Evolutionary conservation across 2,888 invertebrate genomes (phyloP).

Genomic region (Brenthis hecate): DNA sequence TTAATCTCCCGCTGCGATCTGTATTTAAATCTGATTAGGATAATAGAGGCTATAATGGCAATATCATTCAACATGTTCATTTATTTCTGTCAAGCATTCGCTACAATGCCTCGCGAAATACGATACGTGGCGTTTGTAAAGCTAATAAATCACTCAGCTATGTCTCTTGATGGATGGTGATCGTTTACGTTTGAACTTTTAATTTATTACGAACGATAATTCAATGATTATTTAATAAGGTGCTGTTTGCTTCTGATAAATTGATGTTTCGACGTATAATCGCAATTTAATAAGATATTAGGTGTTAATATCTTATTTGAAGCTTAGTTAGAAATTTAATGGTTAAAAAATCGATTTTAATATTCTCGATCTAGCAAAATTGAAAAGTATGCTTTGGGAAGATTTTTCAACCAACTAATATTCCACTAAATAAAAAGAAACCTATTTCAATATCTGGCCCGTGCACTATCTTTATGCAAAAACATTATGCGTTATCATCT

Average conservation of each 20-base stretch:
- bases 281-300: too few species aligned
- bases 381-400: too few species aligned
- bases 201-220: conserved; percentile 6
- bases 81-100: conserved; percentile 30
- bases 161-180: conserved; percentile 12
- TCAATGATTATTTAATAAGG: conserved; percentile 20
- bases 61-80: conserved; percentile 33
- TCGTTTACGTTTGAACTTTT: conserved; percentile 21
- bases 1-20: conserved; percentile 23
- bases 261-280: conserved; percentile 4
- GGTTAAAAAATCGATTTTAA: too few species aligned
- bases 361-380: too few species aligned
- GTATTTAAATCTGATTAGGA: conserved; percentile 32
- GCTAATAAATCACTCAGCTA: conserved; percentile 21
- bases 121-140: conserved; percentile 24
- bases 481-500: too few species aligned
- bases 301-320: too few species aligned
- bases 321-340: too few species aligned
- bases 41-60: conserved; percentile 32
- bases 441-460: too few species aligned
- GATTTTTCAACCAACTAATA: too few species aligned
- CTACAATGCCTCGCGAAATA: conserved; percentile 29
- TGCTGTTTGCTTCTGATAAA: conserved; percentile 1
- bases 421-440: too few species aligned
- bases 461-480: too few species aligned